Conservation (phyloP, 2,797 vertebrate genomes). For the Limosa lapponica region DNA sequence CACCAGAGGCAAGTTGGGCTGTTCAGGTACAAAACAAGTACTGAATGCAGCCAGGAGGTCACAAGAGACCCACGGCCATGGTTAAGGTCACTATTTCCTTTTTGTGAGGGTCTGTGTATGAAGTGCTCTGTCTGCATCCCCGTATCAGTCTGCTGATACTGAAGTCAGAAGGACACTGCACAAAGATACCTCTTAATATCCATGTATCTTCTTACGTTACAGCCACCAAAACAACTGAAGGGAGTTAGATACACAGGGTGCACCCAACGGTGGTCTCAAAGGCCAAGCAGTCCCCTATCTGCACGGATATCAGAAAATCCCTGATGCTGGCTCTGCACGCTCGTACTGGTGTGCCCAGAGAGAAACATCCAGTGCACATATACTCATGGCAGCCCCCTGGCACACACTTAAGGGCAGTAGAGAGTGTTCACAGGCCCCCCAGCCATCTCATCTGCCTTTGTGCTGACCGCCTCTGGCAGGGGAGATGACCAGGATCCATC, state of each 20-base stretch:
- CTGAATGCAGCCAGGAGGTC: not conserved
- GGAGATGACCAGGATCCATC: not conserved
- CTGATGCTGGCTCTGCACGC: not conserved
- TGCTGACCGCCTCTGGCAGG: not conserved
- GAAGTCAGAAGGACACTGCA: not conserved
- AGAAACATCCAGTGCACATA: not conserved
- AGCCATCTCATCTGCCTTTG: not conserved
- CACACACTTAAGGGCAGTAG: not conserved
- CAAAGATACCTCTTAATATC: not conserved
- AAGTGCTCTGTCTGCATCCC: not conserved
- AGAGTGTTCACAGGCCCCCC: not conserved
- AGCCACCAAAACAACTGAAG: not conserved
- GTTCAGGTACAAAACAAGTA: not conserved
- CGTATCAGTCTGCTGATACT: not conserved
- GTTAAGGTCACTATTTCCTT: not conserved
- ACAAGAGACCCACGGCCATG: not conserved
- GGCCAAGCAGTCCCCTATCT: not conserved
- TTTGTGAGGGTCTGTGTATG: not conserved
- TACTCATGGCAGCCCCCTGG: not conserved
- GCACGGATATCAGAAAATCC: not conserved
- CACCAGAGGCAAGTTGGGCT: not conserved
- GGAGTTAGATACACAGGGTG: not conserved
- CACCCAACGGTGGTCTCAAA: not conserved
- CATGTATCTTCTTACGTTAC: fast-evolving
- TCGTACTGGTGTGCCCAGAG: not conserved